Evolutionary conservation across 2,113 vertebrate genomes (phyloP).

Genomic region (Centrocercus urophasianus): DNA sequence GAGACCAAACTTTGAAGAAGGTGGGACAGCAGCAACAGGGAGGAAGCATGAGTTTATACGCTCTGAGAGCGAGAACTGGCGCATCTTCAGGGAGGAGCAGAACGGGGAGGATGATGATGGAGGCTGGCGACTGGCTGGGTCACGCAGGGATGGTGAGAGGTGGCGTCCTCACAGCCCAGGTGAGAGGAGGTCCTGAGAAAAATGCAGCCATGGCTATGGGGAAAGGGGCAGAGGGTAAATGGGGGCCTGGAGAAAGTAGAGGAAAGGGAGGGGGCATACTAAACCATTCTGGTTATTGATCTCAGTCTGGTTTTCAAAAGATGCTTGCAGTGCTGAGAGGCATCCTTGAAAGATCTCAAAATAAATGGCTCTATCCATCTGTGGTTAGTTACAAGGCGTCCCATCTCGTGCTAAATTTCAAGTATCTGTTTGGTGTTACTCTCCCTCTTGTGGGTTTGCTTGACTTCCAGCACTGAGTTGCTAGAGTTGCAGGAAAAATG

Average conservation of each 20-base stretch:
- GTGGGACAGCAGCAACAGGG: constrained; percentile 75
- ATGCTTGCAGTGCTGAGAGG: not conserved
- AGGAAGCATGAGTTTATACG: constrained; percentile 97
- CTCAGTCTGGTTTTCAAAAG: not conserved
- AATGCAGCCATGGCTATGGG: accelerated
- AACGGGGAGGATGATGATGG: constrained; percentile 96
- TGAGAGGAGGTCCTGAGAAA: constrained; percentile 66
- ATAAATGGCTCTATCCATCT: not conserved
- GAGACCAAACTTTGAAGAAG: constrained; percentile 93
- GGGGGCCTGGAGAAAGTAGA: not conserved
- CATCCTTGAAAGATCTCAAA: not conserved
- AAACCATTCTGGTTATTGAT: not conserved
- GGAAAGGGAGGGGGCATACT: not conserved
- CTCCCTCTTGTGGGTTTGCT: not conserved
- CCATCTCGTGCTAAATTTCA: not conserved
- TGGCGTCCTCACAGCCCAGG: constrained; percentile 95
- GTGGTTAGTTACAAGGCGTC: not conserved
- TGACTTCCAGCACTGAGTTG: not conserved
- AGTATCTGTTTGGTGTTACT: not conserved
- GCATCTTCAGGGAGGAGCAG: constrained; percentile 91
- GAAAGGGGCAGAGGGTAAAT: not conserved
- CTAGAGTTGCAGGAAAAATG: not conserved
- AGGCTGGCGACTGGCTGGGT: constrained; percentile 89
- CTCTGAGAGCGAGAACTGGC: constrained; percentile 97
- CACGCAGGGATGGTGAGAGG: constrained; percentile 88